A percentile compares a stretch with the other conserved stretches of the same genome.
Conservation (phyloP, 92 coral and sea anemone genomes). For the Muricea muricata region DNA sequence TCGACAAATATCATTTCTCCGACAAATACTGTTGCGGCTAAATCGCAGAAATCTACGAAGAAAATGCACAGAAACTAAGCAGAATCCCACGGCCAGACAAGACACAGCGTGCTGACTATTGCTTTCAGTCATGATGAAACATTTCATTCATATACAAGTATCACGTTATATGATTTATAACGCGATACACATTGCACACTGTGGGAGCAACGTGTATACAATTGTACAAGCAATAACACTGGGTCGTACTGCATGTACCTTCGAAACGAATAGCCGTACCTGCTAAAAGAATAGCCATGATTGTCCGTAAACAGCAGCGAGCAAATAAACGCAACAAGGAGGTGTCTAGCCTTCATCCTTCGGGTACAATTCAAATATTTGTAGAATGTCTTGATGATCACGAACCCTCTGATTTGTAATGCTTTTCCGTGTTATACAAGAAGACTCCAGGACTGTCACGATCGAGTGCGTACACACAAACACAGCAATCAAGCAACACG, state of each 20-base stretch:
- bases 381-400: background rate
- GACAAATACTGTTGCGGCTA: conserved; percentile 36
- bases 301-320: conserved; percentile 19
- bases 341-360: conserved; percentile 7
- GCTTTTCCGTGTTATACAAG: background rate
- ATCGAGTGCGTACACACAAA: conserved; percentile 29
- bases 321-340: conserved; percentile 17
- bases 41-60: conserved; percentile 9
- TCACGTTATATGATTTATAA: background rate
- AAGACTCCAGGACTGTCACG: conserved; percentile 27
- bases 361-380: background rate
- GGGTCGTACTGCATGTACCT: conserved; percentile 8
- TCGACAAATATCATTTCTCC: conserved; percentile 46
- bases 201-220: background rate
- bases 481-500: conserved; percentile 22
- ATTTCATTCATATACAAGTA: conserved; percentile 8
- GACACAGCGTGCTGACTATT: conserved; percentile 19
- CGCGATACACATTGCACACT: background rate
- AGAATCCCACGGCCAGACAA: conserved; percentile 5
- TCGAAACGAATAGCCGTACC: too few species aligned
- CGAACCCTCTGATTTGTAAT: background rate
- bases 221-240: background rate
- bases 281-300: background rate
- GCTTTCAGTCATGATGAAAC: background rate
- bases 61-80: background rate